phyloP scores from a whole-genome alignment of 92 coral and sea anemone species.

The Micromussa lordhowensis region DNA sequence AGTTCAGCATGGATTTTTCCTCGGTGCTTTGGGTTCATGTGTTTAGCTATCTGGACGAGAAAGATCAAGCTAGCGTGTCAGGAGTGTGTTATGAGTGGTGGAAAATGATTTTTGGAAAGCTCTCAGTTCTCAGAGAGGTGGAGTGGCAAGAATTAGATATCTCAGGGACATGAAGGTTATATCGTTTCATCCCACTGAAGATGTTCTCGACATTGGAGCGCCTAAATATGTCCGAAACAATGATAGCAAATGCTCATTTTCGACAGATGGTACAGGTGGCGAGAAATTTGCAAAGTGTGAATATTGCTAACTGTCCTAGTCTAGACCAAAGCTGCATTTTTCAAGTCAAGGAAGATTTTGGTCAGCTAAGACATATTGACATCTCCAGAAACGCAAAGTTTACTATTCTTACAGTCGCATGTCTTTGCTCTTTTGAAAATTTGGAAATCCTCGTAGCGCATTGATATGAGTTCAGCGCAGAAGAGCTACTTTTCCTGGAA shows the following conservation, averaged over 20 bases:
- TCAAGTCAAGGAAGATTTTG: conserved; percentile 1
- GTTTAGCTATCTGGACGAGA: conserved; percentile 20
- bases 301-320: conserved; percentile 14
- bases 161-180: background rate
- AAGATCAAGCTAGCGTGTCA: conserved; percentile 19
- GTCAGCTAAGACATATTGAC: background rate
- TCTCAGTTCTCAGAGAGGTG: background rate
- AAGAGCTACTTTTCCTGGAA: background rate
- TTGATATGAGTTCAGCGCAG: conserved; percentile 7
- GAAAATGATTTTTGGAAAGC: conserved; percentile 2
- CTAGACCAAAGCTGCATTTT: conserved; percentile 17
- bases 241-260: background rate
- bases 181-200: background rate
- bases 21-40: conserved; percentile 23
- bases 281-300: background rate
- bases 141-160: conserved; percentile 23
- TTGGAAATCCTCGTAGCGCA: background rate
- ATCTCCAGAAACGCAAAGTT: conserved; percentile 17
- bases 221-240: background rate
- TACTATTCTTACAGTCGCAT: conserved; percentile 22
- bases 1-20: conserved; percentile 7
- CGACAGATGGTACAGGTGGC: background rate
- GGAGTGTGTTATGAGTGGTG: conserved; percentile 35
- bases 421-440: conserved; percentile 11
- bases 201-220: background rate